These are phyloP conservation scores for Sinella curviseta DNA, from an alignment of 1,140 invertebrate genomes.

Conservation along the genomic window DNA sequence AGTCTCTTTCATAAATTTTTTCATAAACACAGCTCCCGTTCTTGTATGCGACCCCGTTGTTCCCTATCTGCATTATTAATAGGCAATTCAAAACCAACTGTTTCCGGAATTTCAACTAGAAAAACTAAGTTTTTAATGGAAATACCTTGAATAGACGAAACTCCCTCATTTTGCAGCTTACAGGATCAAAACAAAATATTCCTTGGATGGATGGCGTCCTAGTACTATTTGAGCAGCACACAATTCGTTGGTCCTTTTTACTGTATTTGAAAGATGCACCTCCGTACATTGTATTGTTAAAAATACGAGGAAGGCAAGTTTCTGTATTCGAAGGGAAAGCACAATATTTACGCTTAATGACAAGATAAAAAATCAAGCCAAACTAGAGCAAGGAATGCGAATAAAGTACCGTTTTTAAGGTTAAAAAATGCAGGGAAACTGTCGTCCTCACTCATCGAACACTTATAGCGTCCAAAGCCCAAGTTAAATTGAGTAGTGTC, in stretches of 20 bases:
- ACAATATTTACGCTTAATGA: background rate
- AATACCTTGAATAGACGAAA: constrained; percentile 27
- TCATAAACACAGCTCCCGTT: constrained; percentile 41
- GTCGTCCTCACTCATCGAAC: constrained; percentile 25
- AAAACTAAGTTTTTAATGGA: background rate
- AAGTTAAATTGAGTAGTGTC: constrained; percentile 26
- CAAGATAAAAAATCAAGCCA: no score
- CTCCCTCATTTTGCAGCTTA: constrained; percentile 39
- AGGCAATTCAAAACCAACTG: background rate
- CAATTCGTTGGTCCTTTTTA: constrained; percentile 18
- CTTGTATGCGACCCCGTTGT: constrained; percentile 31
- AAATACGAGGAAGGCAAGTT: constrained; percentile 4
- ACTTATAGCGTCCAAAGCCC: constrained; percentile 35
- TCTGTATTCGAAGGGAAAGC: background rate
- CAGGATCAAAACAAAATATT: constrained; percentile 40
- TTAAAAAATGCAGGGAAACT: background rate
- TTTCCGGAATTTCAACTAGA: background rate
- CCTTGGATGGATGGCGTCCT: constrained; percentile 34
- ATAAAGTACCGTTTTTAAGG: background rate
- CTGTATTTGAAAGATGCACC: constrained; percentile 32
- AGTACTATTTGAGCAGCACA: constrained; percentile 36
- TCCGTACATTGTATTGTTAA: constrained; percentile 29
- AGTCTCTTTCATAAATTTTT: constrained; percentile 38
- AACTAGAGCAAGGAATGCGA: no score
- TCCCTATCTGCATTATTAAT: constrained; percentile 34